These are phyloP conservation scores for Psittacula echo DNA, from an alignment of 2,797 vertebrate genomes.

Conservation along the genomic window DNA sequence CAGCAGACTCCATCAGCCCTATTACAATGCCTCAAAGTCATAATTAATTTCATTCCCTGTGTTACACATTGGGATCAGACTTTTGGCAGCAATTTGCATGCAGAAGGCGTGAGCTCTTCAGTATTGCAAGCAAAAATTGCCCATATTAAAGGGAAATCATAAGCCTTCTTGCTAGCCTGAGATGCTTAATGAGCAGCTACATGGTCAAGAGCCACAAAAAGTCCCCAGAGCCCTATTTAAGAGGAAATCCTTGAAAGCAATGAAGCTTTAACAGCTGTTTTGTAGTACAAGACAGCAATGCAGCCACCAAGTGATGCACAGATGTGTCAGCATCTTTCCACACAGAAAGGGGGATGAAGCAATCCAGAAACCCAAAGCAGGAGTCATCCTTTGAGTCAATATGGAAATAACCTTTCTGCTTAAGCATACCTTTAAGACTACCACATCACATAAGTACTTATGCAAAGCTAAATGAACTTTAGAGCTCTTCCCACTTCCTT, in stretches of 20 bases:
- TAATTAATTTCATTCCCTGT: background rate
- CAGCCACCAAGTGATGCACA: background rate
- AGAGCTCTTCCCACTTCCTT: background rate
- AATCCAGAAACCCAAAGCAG: background rate
- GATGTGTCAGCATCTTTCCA: constrained; percentile 32
- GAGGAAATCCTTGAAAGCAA: constrained; percentile 27
- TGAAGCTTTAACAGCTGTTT: background rate
- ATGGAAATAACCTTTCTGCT: background rate
- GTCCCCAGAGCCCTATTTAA: background rate
- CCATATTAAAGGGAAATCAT: background rate
- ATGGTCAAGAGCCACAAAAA: background rate
- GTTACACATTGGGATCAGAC: background rate
- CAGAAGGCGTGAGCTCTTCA: background rate
- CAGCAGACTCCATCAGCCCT: background rate
- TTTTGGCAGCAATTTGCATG: background rate
- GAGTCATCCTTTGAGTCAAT: constrained; percentile 11
- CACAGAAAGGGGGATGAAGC: background rate
- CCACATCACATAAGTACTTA: background rate
- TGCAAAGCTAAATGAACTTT: background rate
- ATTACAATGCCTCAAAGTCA: background rate
- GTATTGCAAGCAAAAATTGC: background rate
- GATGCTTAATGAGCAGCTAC: background rate
- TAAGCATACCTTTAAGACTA: background rate
- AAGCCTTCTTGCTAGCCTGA: background rate
- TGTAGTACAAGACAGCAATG: background rate